Percentiles rank a stretch among this genome's conserved stretches.
Conservation (phyloP, 2,888 invertebrate genomes). For the Phyllotreta striolata region DNA sequence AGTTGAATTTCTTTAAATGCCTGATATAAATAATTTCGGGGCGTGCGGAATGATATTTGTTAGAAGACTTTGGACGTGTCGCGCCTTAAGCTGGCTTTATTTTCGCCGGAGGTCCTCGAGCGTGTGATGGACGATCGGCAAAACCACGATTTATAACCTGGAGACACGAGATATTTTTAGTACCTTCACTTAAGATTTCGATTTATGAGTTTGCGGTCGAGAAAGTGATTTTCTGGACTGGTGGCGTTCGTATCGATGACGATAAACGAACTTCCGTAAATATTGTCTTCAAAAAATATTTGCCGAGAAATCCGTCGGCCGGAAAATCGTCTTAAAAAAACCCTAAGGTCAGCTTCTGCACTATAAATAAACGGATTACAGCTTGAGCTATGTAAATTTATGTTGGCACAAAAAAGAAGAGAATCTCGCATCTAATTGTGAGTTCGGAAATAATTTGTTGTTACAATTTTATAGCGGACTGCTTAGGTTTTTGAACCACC, state of each 20-base stretch:
- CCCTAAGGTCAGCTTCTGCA: too few species aligned
- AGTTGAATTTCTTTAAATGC: not conserved
- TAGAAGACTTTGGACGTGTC: constrained; percentile 15
- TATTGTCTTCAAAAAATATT: constrained; percentile 8
- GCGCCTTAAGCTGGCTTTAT: constrained; percentile 36
- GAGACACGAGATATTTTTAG: constrained; percentile 33
- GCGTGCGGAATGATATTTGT: too few species aligned
- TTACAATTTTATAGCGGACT: too few species aligned
- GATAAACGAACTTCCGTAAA: constrained; percentile 23
- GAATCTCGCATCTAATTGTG: too few species aligned
- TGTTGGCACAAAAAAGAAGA: too few species aligned
- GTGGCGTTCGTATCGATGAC: constrained; percentile 5
- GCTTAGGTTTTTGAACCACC: too few species aligned
- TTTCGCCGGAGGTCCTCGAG: constrained; percentile 29
- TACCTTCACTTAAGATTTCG: constrained; percentile 28
- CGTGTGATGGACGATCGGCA: constrained; percentile 42
- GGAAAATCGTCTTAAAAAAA: too few species aligned
- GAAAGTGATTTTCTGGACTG: constrained; percentile 32
- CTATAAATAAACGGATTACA: too few species aligned
- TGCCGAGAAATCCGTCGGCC: not conserved
- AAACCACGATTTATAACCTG: constrained; percentile 37
- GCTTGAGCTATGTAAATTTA: too few species aligned
- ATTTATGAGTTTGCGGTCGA: constrained; percentile 31
- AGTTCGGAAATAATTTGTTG: too few species aligned
- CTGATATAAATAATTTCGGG: too few species aligned